Evolutionary conservation across 2,113 vertebrate species (phyloP), one percentile per base, ranked within the genome.

Genomic region (Malurus melanocephalus): DNA sequence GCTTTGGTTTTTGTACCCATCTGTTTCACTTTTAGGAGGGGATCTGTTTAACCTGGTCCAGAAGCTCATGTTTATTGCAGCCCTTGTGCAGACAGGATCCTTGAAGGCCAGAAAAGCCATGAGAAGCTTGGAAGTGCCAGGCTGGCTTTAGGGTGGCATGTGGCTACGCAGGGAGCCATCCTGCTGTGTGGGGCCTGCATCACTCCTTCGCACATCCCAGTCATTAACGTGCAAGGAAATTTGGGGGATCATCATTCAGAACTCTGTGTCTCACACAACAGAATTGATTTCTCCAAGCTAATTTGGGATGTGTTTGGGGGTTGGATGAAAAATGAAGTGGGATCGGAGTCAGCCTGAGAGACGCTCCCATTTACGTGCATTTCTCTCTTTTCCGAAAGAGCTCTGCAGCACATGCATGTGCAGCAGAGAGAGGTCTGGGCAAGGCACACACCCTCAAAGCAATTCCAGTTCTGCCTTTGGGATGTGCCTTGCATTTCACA

Each of bases 391-490:
- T 76, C 60, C 30, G 48, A 49, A 69, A 32, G 72, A 73, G 40
- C 33, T 80, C 80, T 85, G 20, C 72, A 43, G 60, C 2, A 1
- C 28, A 16, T 51, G 73, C 62, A 13, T 26, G 49, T 53, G 57
- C n/a, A 90, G 73, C 76, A 89, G 76, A 87, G 68, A 83, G 53
- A 27, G 65, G 42, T 87, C 77, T 90, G 86, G 78, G 86, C 66
- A 80, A 59, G 48, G 85, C 94, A 88, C 1, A 17, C 2, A 0
- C 51, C 94, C 90, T 95, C 88, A 88, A 88, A 94, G 80, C 62
- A 69, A 73, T 77, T 87, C 84, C 88, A 93, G 43, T 66, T 81
- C 92, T 87, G 86, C 43, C 52, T 80, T 80, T 78, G 86, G 85
- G 86, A 76, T 64, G 52, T 56, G 90, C 62, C 59, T 96, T 49